A percentile compares a stretch with the other conserved stretches of the same genome.
Conservation (phyloP, 2,113 vertebrate species). For the Telmatochromis sp. region DNA sequence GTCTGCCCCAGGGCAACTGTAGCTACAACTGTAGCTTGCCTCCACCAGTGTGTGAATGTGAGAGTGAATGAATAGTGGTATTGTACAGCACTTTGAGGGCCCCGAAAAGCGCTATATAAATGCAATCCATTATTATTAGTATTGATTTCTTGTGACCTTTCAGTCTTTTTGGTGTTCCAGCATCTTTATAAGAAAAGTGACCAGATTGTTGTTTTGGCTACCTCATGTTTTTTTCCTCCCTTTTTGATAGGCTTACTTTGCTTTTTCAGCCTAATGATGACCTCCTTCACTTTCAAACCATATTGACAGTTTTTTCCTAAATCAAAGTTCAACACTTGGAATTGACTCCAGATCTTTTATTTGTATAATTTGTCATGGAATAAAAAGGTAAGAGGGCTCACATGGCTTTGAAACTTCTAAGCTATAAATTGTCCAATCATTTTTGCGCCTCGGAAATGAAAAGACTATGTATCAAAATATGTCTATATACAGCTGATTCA, state of each 20-base stretch:
- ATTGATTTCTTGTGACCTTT: neutral
- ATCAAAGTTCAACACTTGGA: neutral
- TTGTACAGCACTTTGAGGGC: rapidly evolving
- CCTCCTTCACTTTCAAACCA: neutral
- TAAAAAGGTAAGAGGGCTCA: neutral
- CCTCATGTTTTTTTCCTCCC: neutral
- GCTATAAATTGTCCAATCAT: neutral
- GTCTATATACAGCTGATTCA: neutral
- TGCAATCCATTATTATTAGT: neutral
- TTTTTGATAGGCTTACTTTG: neutral
- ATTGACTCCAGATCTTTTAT: neutral
- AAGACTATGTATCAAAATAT: neutral
- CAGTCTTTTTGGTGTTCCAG: neutral
- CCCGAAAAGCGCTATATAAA: neutral
- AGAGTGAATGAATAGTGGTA: neutral
- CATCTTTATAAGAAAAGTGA: neutral
- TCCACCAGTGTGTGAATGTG: neutral
- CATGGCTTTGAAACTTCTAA: neutral
- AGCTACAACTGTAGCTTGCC: neutral
- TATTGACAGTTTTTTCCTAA: neutral
- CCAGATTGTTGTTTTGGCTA: neutral
- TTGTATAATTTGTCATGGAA: neutral
- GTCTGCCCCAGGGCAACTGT: neutral
- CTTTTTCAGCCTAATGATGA: neutral
- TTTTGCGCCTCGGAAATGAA: neutral